Conservation (phyloP, 2,888 invertebrate species). For the Lagria hirta region DNA sequence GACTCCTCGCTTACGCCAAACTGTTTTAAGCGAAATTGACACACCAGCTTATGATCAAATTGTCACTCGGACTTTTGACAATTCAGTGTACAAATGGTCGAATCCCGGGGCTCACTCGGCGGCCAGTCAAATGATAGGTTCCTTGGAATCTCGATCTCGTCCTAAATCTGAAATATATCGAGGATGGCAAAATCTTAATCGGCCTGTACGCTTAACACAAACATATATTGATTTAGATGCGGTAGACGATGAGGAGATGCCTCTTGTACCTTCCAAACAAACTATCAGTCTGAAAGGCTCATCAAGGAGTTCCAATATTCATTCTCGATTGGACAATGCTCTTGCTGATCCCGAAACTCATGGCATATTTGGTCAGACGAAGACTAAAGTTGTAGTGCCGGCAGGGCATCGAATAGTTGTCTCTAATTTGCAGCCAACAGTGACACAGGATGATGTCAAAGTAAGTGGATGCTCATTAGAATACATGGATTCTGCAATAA, state of each 20-base stretch:
- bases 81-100: conserved; percentile 41
- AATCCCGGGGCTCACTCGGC: conserved; percentile 36
- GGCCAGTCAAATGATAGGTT: conserved; percentile 41
- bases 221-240: conserved; percentile 49
- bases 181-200: conserved; percentile 39
- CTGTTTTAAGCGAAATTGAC: conserved; percentile 43
- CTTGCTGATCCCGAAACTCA: conserved; percentile 46
- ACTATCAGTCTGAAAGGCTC: conserved; percentile 43
- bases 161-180: conserved; percentile 34
- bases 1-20: conserved; percentile 37
- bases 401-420: conserved; percentile 84
- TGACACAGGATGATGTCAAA: conserved; percentile 88
- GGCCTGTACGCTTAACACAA: conserved; percentile 5
- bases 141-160: conserved; percentile 30
- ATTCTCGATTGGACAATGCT: conserved; percentile 56
- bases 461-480: too few species aligned
- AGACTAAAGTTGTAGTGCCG: conserved; percentile 55
- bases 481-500: not conserved
- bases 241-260: conserved; percentile 49
- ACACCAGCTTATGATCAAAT: conserved; percentile 25
- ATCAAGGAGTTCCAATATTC: conserved; percentile 44
- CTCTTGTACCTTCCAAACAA: conserved; percentile 32
- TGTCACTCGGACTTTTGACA: conserved; percentile 28
- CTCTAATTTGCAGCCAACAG: conserved; percentile 83
- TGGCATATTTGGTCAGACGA: conserved; percentile 47